Conservation (phyloP, 2,113 vertebrate species). For the Peromyscus maniculatus region DNA sequence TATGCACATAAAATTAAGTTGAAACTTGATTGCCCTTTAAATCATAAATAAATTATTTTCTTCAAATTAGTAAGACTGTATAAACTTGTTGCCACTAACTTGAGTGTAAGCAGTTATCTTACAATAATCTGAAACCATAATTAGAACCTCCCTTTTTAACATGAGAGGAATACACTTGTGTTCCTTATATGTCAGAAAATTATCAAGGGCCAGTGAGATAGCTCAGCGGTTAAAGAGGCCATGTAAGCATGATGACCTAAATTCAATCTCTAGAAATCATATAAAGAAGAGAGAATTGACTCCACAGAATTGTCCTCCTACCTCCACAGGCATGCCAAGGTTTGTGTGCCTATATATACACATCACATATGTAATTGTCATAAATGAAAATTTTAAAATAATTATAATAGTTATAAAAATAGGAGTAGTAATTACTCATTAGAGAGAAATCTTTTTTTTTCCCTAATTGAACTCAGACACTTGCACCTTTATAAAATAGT, state of each 20-base stretch:
- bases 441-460: slow-evolving; percentile 16
- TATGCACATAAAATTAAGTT: background rate
- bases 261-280: background rate
- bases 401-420: slow-evolving; percentile 16
- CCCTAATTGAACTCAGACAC: background rate
- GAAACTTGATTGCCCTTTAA: background rate
- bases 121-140: background rate
- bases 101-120: background rate
- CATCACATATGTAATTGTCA: background rate
- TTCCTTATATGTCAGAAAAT: slow-evolving; percentile 6
- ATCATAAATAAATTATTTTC: background rate
- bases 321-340: background rate
- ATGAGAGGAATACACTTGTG: background rate
- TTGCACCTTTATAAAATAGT: slow-evolving; percentile 27
- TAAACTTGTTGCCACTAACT: background rate
- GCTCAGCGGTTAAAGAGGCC: background rate
- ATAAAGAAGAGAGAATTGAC: background rate
- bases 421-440: slow-evolving; percentile 25
- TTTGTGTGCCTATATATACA: background rate
- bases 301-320: background rate
- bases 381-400: background rate
- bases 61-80: background rate
- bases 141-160: background rate
- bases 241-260: background rate
- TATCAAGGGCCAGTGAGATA: background rate